phyloP scores from a whole-genome alignment of 2,113 vertebrate genomes.

The Rutilus rutilus region DNA sequence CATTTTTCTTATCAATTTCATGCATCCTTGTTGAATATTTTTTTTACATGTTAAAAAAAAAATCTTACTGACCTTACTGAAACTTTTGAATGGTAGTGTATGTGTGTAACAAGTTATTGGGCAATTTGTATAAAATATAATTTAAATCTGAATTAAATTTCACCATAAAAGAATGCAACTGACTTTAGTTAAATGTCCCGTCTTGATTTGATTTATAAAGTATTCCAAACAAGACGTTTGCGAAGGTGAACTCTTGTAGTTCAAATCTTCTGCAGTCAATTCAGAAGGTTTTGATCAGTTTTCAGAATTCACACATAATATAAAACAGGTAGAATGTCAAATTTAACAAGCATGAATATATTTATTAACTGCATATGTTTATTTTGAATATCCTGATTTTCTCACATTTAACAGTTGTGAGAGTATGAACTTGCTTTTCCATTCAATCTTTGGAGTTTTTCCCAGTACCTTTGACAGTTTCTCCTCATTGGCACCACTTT shows the following conservation, averaged over 20 bases:
- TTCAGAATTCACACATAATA: neutral
- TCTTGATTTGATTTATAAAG: conserved; percentile 13
- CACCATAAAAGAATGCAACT: neutral
- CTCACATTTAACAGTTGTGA: neutral
- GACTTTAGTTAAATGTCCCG: too few relatives aligned
- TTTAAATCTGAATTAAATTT: neutral
- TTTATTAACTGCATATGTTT: neutral
- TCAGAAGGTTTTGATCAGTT: conserved; percentile 5
- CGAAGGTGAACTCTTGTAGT: neutral
- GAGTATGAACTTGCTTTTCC: neutral
- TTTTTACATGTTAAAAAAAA: neutral
- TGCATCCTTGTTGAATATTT: too few relatives aligned
- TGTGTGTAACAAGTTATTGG: neutral
- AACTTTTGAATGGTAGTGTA: neutral
- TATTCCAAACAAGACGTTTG: neutral
- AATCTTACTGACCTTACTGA: neutral
- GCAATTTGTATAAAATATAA: neutral
- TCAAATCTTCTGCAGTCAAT: neutral
- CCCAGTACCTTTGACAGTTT: conserved; percentile 83
- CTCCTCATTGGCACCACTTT: conserved; percentile 79
- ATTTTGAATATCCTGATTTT: neutral
- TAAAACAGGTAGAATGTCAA: neutral
- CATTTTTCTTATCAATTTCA: too few relatives aligned
- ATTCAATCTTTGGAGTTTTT: neutral
- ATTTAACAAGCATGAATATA: neutral